A percentile compares a stretch with the other conserved stretches of the same genome.
These are phyloP conservation scores for Azemiops feae DNA, from an alignment of 2,113 vertebrate species.

Conservation along the genomic window DNA sequence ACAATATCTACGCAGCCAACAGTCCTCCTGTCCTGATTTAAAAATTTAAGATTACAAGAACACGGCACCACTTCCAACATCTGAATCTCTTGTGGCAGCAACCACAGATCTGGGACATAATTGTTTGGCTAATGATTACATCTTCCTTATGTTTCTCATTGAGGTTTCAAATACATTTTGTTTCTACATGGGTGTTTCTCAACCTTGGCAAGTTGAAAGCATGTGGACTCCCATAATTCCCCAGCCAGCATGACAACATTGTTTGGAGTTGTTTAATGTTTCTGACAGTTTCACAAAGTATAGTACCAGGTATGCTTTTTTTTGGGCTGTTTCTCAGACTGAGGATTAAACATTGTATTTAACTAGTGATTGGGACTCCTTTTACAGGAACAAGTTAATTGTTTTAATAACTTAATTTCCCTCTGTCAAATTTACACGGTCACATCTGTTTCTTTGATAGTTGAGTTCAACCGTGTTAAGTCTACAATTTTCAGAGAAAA, in stretches of 20 bases:
- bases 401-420: background rate
- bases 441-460: background rate
- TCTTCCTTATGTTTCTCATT: background rate
- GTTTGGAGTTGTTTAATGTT: background rate
- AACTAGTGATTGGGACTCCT: background rate
- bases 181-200: background rate
- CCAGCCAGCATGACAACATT: background rate
- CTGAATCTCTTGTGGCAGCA: background rate
- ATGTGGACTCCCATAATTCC: background rate
- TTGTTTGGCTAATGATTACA: background rate
- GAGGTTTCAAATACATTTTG: background rate
- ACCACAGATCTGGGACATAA: background rate
- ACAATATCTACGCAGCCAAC: background rate
- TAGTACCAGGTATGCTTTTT: background rate
- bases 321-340: background rate
- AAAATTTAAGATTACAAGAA: background rate
- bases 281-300: background rate
- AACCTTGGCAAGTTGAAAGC: background rate
- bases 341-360: background rate
- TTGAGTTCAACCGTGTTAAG: background rate
- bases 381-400: background rate
- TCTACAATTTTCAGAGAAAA: background rate
- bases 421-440: background rate
- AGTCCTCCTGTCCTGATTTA: background rate
- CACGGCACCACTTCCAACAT: background rate